Evolutionary conservation across 2,888 invertebrate species (phyloP).

Genomic region (Drosophila falleni): DNA sequence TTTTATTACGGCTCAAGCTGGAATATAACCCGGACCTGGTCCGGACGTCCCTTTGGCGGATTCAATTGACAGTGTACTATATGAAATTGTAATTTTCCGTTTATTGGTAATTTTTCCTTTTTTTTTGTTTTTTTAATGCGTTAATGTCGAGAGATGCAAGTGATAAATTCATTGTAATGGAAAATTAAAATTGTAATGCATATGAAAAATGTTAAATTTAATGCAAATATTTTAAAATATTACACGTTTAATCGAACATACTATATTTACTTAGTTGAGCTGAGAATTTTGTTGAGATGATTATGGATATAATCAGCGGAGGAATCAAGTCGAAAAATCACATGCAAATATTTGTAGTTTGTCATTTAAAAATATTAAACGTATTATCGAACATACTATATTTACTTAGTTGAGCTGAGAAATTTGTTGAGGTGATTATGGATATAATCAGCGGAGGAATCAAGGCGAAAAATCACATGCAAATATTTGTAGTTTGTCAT

Average conservation of each 20-base stretch:
- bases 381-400: background rate
- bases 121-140: conserved; percentile 49
- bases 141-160: conserved; percentile 38
- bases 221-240: conserved; percentile 6
- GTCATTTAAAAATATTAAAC: background rate
- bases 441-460: background rate
- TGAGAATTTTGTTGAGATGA: background rate
- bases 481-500: conserved; percentile 15
- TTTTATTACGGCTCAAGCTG: conserved; percentile 69
- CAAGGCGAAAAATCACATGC: too few species aligned
- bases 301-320: conserved; percentile 1
- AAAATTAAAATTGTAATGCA: conserved; percentile 38
- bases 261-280: background rate
- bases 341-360: too few species aligned
- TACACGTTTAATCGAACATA: background rate
- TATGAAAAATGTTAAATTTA: conserved; percentile 1
- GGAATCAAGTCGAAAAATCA: background rate
- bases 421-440: background rate
- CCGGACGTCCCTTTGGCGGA: conserved; percentile 25
- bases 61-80: conserved; percentile 58
- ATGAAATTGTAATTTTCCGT: conserved; percentile 69
- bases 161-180: conserved; percentile 44
- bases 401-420: background rate
- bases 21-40: conserved; percentile 7
- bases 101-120: conserved; percentile 58